These are phyloP conservation scores for Scolopax bukidnonensis DNA, from an alignment of 2,797 vertebrate genomes.

Conservation along the genomic window DNA sequence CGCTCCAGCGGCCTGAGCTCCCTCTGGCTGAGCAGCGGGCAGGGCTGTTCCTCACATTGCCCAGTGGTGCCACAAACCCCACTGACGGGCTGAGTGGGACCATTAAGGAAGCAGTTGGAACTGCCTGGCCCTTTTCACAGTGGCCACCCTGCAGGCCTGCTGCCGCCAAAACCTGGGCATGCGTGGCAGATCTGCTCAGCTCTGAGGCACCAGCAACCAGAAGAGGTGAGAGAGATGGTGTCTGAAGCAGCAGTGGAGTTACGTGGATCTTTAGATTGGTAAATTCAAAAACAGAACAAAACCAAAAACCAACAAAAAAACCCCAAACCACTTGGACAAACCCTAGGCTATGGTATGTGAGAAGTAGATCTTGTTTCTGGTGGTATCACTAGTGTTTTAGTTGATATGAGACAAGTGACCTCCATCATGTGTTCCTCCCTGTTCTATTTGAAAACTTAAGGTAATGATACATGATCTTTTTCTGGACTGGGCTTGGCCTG, in stretches of 20 bases:
- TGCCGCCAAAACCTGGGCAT: not conserved
- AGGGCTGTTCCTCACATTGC: not conserved
- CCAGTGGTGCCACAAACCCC: not conserved
- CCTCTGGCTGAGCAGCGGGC: rapidly evolving
- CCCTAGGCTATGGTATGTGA: not conserved
- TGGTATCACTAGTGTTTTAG: not conserved
- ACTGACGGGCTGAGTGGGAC: rapidly evolving
- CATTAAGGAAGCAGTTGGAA: not conserved
- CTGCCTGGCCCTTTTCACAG: not conserved
- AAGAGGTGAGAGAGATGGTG: not conserved
- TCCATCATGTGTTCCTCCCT: not conserved
- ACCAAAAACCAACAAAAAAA: not conserved
- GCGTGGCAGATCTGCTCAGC: not conserved
- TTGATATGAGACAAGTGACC: not conserved
- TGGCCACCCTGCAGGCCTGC: rapidly evolving
- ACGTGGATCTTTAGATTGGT: not conserved
- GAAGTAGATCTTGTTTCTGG: not conserved
- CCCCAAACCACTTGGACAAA: not conserved
- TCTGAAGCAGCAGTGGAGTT: not conserved
- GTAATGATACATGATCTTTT: not conserved
- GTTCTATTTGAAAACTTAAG: not conserved
- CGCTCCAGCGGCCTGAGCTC: rapidly evolving
- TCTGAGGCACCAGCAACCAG: not conserved
- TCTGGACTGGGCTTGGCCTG: not conserved
- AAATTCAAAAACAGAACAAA: not conserved